These are phyloP conservation scores for Gymnocephalus cernua DNA, from an alignment of 2,113 vertebrate genomes.

Conservation along the genomic window DNA sequence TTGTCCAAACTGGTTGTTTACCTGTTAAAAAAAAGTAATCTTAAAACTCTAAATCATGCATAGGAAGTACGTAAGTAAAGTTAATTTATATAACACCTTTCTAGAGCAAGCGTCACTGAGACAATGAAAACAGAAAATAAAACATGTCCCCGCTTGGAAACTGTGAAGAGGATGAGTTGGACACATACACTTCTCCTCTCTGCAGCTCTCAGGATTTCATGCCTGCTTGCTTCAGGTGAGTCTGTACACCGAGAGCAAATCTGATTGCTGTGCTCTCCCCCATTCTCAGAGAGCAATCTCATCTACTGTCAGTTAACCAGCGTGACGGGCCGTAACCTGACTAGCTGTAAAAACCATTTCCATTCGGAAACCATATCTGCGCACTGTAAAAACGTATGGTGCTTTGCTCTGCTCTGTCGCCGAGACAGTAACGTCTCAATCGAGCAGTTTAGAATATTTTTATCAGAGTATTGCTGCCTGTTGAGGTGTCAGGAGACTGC, in stretches of 20 bases:
- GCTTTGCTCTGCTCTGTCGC: not conserved
- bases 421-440: not conserved
- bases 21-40: too few relatives aligned
- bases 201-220: slow-evolving; percentile 39
- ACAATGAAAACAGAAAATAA: not conserved
- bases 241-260: slow-evolving; percentile 33
- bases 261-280: slow-evolving; percentile 27
- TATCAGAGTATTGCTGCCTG: not conserved
- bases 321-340: slow-evolving; percentile 34
- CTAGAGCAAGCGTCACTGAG: not conserved
- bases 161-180: not conserved
- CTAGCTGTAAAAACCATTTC: slow-evolving; percentile 31
- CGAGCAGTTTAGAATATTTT: not conserved
- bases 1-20: not conserved
- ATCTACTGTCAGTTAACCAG: slow-evolving; percentile 35
- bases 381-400: not conserved
- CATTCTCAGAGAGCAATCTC: slow-evolving; percentile 17
- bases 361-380: slow-evolving; percentile 8
- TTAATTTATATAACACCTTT: not conserved
- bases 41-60: not conserved
- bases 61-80: not conserved
- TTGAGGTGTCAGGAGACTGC: not conserved
- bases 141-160: too few relatives aligned
- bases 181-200: not conserved
- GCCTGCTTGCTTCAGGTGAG: slow-evolving; percentile 34